Evolutionary conservation across 1,140 invertebrate genomes (phyloP).

Genomic region (Diprion similis): DNA sequence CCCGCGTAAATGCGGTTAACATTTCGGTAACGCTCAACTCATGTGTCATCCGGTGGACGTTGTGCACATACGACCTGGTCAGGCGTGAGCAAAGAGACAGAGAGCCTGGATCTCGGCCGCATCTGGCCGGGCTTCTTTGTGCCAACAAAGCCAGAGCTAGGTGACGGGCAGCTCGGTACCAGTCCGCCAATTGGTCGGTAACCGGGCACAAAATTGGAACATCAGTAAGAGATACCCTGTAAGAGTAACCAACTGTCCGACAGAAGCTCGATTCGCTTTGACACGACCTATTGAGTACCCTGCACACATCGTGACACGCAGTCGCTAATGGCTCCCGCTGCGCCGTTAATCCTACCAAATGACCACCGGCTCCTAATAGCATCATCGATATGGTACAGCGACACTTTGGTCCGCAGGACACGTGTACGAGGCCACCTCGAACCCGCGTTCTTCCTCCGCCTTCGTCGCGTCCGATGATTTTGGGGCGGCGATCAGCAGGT

Average conservation of each 20-base stretch:
- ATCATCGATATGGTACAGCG: background rate
- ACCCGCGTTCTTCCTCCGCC: background rate
- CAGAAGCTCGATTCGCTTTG: background rate
- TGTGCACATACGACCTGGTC: no score
- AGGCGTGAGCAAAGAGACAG: no score
- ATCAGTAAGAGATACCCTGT: no score
- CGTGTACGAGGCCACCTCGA: conserved; percentile 31
- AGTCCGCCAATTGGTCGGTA: no score
- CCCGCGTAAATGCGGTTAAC: background rate
- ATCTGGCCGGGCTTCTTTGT: no score
- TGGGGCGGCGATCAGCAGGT: no score
- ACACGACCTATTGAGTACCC: conserved; percentile 44
- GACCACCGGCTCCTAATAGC: conserved; percentile 30
- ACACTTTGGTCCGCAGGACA: conserved; percentile 31
- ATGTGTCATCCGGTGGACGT: no score
- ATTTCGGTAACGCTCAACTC: background rate
- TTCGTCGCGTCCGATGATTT: no score
- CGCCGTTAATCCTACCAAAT: conserved; percentile 41
- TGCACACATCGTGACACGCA: conserved; percentile 42
- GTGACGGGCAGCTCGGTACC: no score
- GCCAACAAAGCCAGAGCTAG: no score
- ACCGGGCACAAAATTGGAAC: no score
- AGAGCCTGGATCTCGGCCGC: no score
- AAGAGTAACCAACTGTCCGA: background rate
- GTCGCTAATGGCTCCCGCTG: conserved; percentile 41